Evolutionary conservation across 2,113 vertebrate species (phyloP), one percentile per base, ranked within the genome.

Genomic region (Lycocorax pyrrhopterus): DNA sequence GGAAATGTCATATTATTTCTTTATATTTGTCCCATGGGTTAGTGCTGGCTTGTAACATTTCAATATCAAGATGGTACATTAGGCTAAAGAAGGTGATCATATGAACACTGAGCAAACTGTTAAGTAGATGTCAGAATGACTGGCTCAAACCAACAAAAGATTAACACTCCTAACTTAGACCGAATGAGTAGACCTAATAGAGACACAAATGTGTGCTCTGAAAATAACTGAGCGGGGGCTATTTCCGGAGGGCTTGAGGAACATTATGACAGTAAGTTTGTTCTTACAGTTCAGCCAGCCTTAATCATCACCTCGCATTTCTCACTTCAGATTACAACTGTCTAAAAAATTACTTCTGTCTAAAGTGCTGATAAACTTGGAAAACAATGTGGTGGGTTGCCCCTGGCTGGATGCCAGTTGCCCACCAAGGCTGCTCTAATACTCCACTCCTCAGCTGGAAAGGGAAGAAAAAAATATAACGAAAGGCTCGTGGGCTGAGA

Each of bases 401-500:
- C 52, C 47, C 41, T 56, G 41, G 35, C 52, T 85, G 37, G 41
- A 62, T 18, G 53, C 41, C 52, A 67, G 32, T 8, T 67, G 47
- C 64, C 80, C 80, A 81, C 58, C 64, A 67, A 72, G 69, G 43
- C 66, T 13, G 5, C 15, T 72, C 52, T 53, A 66, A 44, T 46
- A 49, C 15, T 44, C 41, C 21, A 33, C 21, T 66, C 29, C 41
- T 71, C 52, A 60, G n/a, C 22, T 58, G 60, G 37, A 43, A 27
- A 47, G 33, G 73, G 33, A 55, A 52, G 37, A 33, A 16, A 62
- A 74, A 62, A 47, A 39, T 7, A 2, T 3, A 52, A 27, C 0
- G 0, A 52, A 62, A 68, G 33, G 30, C 30, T 74, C 0, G 0
- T 33, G 37, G 10, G 12, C 22, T 27, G 16, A 56, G 60, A n/a